Base-by-base conservation (phyloP, 2,113 vertebrate species). In the Scolopax mira region DNA sequence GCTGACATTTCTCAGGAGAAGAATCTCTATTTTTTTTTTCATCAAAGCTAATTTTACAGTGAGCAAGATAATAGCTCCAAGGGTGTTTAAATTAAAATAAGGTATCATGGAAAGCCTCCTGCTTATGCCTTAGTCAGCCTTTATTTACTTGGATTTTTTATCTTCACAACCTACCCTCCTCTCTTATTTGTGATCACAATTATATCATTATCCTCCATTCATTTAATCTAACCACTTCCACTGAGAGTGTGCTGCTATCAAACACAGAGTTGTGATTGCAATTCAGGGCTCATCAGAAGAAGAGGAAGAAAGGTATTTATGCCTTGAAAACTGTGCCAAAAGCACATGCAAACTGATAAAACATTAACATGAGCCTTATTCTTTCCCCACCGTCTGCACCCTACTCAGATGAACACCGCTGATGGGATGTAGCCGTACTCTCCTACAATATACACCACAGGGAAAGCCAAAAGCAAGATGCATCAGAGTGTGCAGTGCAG, bases 401-500 rank as follows among this genome's bases (percentile, higher is more conserved):
- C 39, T 54, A 8, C 13, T 37, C 46, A 16, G 44, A 31, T 11
- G 66, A 79, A 49, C 23, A 13, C 11, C 0, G 0, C 42, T 2
- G 12, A 42, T 6, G 69, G 65, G 52, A 37, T 21, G 37, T 6
- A 48, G 62, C 18, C 30, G 4, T 12, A 1, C 17, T 57, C 51
- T 30, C 37, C 15, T 60, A 9, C 41, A 22, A 18, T 2, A 46
- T 0, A 62, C 7, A n/a, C 31, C 42, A 4, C 18, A 10, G 15
- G 11, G 4, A 73, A 69, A 77, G 62, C 12, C 31, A 19, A 51
- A 35, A 44, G 24, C 41, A 28, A 12, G 35, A 51, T 1, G 25
- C 4, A 6, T 58, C 33, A 21, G 28, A 33, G 55, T 19, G 3
- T 0, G 3, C 2, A 30, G 9, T 1, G 8, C 27, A 3, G 18